A percentile compares a stretch with the other conserved stretches of the same genome.
Conservation (phyloP, 2,113 vertebrate genomes). For the Spheniscus mendiculus region DNA sequence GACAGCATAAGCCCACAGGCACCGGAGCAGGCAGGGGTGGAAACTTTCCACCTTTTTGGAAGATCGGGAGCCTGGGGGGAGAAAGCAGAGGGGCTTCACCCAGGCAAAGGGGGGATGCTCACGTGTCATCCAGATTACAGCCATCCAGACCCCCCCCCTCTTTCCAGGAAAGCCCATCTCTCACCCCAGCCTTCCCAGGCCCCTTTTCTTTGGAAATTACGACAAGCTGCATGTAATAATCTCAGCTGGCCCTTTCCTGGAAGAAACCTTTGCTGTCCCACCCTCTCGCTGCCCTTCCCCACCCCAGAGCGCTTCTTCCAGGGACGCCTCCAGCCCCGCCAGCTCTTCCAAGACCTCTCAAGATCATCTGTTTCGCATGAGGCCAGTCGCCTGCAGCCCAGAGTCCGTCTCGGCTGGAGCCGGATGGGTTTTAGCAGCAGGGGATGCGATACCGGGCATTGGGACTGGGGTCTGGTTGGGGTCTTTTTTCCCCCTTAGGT, state of each 20-base stretch:
- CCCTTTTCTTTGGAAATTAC: background rate
- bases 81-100: background rate
- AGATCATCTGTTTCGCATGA: background rate
- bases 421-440: background rate
- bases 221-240: background rate
- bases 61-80: background rate
- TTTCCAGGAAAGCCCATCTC: background rate
- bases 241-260: background rate
- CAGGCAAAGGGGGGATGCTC: too few species aligned
- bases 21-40: background rate
- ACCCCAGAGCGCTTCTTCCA: background rate
- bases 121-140: background rate
- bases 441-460: rapidly evolving
- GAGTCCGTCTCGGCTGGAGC: background rate
- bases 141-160: background rate
- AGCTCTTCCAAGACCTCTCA: background rate
- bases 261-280: background rate
- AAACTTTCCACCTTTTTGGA: background rate
- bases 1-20: background rate
- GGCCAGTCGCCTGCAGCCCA: background rate
- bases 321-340: background rate
- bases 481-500: rapidly evolving
- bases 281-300: background rate
- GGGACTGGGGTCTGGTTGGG: background rate
- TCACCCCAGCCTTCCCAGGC: background rate